A percentile compares a stretch with the other conserved stretches of the same genome.
These are phyloP conservation scores for Ectropis grisescens DNA, from an alignment of 1,140 invertebrate genomes.

Conservation along the genomic window DNA sequence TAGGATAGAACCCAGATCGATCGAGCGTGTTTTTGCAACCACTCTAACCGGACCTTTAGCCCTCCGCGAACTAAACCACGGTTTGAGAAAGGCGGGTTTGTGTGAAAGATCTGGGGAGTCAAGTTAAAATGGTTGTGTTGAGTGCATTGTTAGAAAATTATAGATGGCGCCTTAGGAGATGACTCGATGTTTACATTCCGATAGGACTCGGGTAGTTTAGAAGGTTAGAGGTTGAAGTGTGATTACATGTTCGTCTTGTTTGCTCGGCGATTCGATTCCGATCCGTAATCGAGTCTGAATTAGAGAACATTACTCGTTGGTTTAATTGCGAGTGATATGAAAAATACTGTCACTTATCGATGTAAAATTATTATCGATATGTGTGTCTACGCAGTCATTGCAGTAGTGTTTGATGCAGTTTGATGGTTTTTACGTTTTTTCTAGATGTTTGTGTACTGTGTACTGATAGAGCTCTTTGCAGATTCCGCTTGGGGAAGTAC, in stretches of 20 bases:
- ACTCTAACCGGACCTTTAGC: constrained; percentile 12
- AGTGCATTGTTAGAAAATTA: constrained; percentile 59
- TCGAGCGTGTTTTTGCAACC: constrained; percentile 40
- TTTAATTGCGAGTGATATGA: too few species aligned
- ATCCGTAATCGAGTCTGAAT: too few species aligned
- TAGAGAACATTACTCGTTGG: too few species aligned
- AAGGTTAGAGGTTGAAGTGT: constrained; percentile 48
- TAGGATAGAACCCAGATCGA: constrained; percentile 49
- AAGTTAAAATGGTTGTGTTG: constrained; percentile 27
- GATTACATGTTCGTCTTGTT: constrained; percentile 56
- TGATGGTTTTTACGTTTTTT: too few species aligned
- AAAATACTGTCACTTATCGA: too few species aligned
- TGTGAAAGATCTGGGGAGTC: background rate
- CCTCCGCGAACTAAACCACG: constrained; percentile 4
- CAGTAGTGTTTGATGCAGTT: too few species aligned
- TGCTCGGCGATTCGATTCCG: constrained; percentile 14
- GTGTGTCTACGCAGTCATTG: too few species aligned
- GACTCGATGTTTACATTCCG: constrained; percentile 62
- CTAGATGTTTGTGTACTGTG: too few species aligned
- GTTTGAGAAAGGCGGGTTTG: background rate
- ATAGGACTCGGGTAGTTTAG: constrained; percentile 55
- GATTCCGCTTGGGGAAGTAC: too few species aligned
- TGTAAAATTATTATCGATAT: too few species aligned
- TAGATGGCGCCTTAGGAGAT: constrained; percentile 63
- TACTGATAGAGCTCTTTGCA: too few species aligned